Base-by-base conservation (phyloP, 2,113 vertebrate species). In the Oryctolagus cuniculus region DNA sequence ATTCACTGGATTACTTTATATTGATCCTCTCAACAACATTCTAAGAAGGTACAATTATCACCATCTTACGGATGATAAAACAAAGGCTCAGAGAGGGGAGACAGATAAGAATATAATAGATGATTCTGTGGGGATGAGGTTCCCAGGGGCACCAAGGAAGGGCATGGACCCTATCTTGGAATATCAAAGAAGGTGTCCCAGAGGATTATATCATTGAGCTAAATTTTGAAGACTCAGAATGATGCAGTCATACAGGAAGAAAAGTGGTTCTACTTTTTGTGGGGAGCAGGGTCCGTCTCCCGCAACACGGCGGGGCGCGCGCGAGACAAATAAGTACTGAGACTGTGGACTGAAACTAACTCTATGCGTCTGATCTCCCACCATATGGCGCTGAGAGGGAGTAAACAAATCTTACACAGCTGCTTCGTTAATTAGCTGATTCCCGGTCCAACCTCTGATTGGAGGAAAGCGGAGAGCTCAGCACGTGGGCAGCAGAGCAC, bases 221-320 rank as follows among this genome's bases (percentile, higher is more conserved):
- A 34, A 74, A 64, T 70, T 80, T 84, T 84, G 58, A 87, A 90
- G 38, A 73, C 53, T 36, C n/a, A 31, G 79, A 89, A 81, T 66
- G 36, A 82, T 27, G 36, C 13, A 51, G n/a, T 61, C 16, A 64
- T 64, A 69, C 89, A 66, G 64, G 31, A 83, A 67, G 10, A 73
- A 8, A 17, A 67, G 79, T 22, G 38, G 10, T 7, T 69, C 38
- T 38, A 38, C 38, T 38, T 36, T 17, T 34, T n/a, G n/a, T n/a
- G n/a, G n/a, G n/a, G n/a, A n/a, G n/a, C n/a, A n/a, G n/a, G n/a
- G n/a, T n/a, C n/a, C n/a, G n/a, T n/a, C n/a, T n/a, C n/a, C n/a
- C n/a, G n/a, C n/a, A n/a, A n/a, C n/a, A n/a, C n/a, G n/a, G n/a
- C n/a, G n/a, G n/a, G n/a, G n/a, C n/a, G n/a, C n/a, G n/a, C n/a